Conservation (phyloP, 2,797 vertebrate genomes). For the Tragopan temminckii region DNA sequence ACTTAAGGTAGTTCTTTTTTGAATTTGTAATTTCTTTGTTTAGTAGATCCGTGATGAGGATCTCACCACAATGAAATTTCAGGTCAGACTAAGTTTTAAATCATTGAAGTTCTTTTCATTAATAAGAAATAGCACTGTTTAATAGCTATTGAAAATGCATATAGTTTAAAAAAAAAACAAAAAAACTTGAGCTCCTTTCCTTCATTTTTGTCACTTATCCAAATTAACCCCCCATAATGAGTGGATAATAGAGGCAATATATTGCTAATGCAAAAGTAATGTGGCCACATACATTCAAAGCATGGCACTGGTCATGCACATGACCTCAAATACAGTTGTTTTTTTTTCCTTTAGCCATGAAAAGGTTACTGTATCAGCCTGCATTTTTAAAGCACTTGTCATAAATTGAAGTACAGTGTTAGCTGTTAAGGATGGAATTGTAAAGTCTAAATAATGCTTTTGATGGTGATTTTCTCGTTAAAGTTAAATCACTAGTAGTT, state of each 20-base stretch:
- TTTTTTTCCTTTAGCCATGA: neutral
- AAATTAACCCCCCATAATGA: neutral
- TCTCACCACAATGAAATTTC: neutral
- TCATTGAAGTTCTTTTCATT: neutral
- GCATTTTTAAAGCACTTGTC: neutral
- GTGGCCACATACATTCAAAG: neutral
- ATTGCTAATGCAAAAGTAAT: neutral
- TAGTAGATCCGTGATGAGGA: neutral
- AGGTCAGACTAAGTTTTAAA: slow-evolving; percentile 2
- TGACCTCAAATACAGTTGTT: neutral
- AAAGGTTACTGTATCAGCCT: neutral
- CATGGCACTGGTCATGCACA: neutral
- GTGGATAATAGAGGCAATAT: neutral
- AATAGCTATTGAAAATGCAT: neutral
- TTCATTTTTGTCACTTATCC: slow-evolving; percentile 21
- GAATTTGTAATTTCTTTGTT: neutral
- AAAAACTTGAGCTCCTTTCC: neutral
- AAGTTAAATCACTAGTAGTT: neutral
- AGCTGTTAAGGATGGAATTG: neutral
- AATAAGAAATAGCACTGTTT: neutral
- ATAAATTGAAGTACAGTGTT: neutral
- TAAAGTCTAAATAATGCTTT: neutral
- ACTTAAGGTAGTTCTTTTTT: neutral
- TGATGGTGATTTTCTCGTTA: neutral
- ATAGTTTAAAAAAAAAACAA: neutral